These are phyloP conservation scores for Ophioderma brevispina DNA, from an alignment of 35 echinoderm and acorn worm genomes.

Conservation along the genomic window DNA sequence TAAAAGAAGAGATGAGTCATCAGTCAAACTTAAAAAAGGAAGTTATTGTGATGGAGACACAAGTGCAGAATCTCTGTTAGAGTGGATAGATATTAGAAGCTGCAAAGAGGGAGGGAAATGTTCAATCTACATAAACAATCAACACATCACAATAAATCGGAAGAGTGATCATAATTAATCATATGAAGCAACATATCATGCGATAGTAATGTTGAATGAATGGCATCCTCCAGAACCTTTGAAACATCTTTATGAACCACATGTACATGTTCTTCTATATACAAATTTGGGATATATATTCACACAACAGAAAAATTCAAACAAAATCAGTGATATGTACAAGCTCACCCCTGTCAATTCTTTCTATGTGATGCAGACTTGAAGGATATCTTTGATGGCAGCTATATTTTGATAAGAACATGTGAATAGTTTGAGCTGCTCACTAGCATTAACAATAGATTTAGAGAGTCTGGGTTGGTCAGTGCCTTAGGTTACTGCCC, in stretches of 20 bases:
- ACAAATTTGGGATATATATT: not conserved
- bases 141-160: not conserved
- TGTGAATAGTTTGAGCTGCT: not conserved
- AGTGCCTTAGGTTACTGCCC: not conserved
- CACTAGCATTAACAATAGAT: not conserved
- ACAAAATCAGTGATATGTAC: not conserved
- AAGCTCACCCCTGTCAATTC: not conserved
- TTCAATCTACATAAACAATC: not conserved
- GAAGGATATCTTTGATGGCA: not conserved
- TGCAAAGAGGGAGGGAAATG: not conserved
- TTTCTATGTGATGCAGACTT: not conserved
- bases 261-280: not conserved
- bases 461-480: not conserved
- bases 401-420: not conserved
- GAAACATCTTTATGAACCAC: not conserved
- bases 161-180: not conserved
- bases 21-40: not conserved
- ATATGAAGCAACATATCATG: not conserved
- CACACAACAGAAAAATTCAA: constrained; percentile 1
- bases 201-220: not conserved
- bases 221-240: not conserved
- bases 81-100: not conserved
- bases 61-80: not conserved
- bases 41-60: not conserved
- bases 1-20: not conserved